phyloP scores from a whole-genome alignment of 2,888 invertebrate genomes.

The Drosophila subquinaria region DNA sequence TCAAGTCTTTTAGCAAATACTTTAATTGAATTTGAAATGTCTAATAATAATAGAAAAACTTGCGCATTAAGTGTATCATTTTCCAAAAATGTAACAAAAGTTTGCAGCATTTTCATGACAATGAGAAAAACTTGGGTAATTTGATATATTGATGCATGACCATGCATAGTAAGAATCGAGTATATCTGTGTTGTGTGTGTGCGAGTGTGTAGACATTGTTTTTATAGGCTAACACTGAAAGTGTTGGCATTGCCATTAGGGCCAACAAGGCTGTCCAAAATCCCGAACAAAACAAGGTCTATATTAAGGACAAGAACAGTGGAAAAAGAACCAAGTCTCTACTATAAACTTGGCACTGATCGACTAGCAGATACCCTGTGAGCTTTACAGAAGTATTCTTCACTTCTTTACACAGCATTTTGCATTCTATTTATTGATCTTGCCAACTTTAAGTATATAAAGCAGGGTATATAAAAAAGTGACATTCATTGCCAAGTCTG shows the following conservation, averaged over 20 bases:
- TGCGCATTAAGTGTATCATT: constrained; percentile 3
- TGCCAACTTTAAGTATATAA: not conserved
- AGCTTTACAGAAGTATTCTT: not conserved
- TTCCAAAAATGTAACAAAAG: constrained; percentile 2
- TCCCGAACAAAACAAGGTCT: constrained; percentile 24
- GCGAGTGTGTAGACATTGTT: constrained; percentile 49
- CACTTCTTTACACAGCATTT: not conserved
- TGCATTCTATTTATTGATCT: not conserved
- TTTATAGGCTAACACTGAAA: constrained; percentile 62
- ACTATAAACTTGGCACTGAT: not conserved
- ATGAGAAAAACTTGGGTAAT: constrained; percentile 59
- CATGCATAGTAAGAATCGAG: constrained; percentile 52
- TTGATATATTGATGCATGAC: constrained; percentile 59
- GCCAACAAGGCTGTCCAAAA: constrained; percentile 63
- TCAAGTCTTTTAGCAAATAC: not conserved
- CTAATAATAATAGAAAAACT: constrained; percentile 4
- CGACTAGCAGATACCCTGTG: not conserved
- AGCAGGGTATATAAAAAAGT: not conserved
- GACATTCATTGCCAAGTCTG: not conserved
- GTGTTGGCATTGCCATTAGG: constrained; percentile 74
- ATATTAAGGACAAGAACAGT: constrained; percentile 36
- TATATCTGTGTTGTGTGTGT: not conserved
- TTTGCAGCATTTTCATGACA: constrained; percentile 24
- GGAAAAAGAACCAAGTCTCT: constrained; percentile 10
- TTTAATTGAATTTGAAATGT: constrained; percentile 6